phyloP scores from a whole-genome alignment of 2,888 invertebrate genomes.

The Phytoseiulus persimilis region DNA sequence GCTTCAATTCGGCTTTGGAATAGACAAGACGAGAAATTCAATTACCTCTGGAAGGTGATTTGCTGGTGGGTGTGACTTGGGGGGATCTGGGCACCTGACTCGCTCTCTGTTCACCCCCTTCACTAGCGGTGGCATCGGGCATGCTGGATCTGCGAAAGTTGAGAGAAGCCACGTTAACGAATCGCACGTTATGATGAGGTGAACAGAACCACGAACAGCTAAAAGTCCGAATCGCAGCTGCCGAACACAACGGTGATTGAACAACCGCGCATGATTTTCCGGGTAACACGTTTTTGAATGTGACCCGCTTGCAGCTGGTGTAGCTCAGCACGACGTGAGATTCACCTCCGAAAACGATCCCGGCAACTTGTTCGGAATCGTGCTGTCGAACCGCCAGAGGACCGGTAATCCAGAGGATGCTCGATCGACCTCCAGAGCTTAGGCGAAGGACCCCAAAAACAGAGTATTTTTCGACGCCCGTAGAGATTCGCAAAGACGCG shows the following conservation, averaged over 20 bases:
- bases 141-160: not conserved
- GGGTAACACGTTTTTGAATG: not conserved
- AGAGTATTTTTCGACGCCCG: no score
- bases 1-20: not conserved
- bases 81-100: slow-evolving; percentile 34
- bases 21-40: not conserved
- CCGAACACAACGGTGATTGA: not conserved
- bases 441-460: no score
- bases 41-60: slow-evolving; percentile 25
- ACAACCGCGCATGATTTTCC: not conserved
- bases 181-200: not conserved
- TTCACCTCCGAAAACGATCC: not conserved
- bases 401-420: no score
- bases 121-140: slow-evolving; percentile 35
- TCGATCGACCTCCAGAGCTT: no score
- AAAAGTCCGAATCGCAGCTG: not conserved
- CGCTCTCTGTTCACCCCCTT: slow-evolving; percentile 28
- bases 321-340: not conserved
- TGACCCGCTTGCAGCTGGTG: not conserved
- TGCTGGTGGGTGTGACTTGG: slow-evolving; percentile 11
- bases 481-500: no score
- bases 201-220: not conserved
- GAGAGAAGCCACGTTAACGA: not conserved
- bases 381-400: no score
- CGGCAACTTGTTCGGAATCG: no score